Evolutionary conservation across 1,140 invertebrate genomes (phyloP), one percentile per base, ranked within the genome.

Genomic region (Drosophila aff.): DNA sequence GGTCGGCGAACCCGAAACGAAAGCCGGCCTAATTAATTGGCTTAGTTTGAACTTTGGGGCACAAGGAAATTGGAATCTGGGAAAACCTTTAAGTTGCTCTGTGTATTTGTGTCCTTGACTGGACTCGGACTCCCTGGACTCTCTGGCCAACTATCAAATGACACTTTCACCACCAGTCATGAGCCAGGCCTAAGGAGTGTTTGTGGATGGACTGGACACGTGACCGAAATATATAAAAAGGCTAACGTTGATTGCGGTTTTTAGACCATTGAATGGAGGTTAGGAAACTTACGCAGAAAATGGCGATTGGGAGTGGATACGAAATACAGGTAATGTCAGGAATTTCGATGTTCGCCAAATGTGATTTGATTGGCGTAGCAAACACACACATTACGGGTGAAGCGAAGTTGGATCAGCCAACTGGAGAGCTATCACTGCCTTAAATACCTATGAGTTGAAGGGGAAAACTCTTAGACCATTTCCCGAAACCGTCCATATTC

Each of bases 21-120:
- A 83, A 80, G 65, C 61, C 77, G 55, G 77, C 58, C 67, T 89
- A 87, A 87, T 87, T 87, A 87, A 87, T 87, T 87, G 83, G 84
- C 83, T 87, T 87, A 83, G 67, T 49, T 78, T 83, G 71, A 86
- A 87, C 82, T 76, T 69, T 44, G 69, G 83, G 72, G 47, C 67
- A 49, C 57, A 62, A 41, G 47, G 36, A 62, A 82, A 64, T 40
- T 53, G 63, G 62, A 61, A 55, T 49, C 62, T 49, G 41, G 50
- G 36, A 43, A 63, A 49, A 62, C 74, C 80, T 86, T 86, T 82
- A 82, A 86, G 75, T 58, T 43, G 28, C 16, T 44, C 40, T 43
- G 18, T 21, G 26, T 46, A 21, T 53, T 11, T 40, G 43, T 55
- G 11, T 33, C 18, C 47, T 55, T n/a, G 33, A 23, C 52, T 55